Percentiles rank a stretch among this genome's conserved stretches.
Conservation (phyloP, 2,113 vertebrate species). For the Anser cygnoides region DNA sequence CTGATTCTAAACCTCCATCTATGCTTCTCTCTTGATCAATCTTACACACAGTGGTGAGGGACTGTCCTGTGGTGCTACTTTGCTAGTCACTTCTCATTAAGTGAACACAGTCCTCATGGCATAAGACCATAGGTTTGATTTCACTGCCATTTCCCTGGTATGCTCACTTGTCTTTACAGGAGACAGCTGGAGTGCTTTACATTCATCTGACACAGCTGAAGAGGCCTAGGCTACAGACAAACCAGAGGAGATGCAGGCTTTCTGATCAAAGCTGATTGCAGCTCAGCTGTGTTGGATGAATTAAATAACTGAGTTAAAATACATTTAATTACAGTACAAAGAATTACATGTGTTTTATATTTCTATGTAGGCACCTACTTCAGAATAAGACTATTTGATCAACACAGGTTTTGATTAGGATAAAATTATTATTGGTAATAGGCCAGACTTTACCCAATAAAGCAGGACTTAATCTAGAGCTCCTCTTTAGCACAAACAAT, state of each 20-base stretch:
- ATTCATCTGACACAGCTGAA: neutral
- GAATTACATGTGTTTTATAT: neutral
- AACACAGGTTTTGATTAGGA: neutral
- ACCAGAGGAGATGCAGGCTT: neutral
- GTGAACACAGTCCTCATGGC: neutral
- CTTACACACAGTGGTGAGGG: neutral
- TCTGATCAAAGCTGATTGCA: neutral
- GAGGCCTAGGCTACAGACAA: neutral
- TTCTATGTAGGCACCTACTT: neutral
- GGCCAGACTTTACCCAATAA: neutral
- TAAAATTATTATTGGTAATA: neutral
- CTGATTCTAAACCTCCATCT: neutral
- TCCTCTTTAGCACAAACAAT: neutral
- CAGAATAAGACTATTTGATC: neutral
- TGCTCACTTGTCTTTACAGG: neutral
- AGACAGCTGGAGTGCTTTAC: neutral
- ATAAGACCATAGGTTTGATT: neutral
- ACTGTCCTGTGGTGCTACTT: neutral
- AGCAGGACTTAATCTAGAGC: neutral
- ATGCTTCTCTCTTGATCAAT: neutral
- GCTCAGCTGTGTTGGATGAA: neutral
- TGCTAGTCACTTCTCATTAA: neutral
- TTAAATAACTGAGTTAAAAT: neutral
- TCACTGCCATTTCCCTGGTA: neutral
- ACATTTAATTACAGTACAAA: neutral